Evolutionary conservation across 1,140 invertebrate species (phyloP), one percentile per base, ranked within the genome.

Genomic region (Temnothorax longispinosus): DNA sequence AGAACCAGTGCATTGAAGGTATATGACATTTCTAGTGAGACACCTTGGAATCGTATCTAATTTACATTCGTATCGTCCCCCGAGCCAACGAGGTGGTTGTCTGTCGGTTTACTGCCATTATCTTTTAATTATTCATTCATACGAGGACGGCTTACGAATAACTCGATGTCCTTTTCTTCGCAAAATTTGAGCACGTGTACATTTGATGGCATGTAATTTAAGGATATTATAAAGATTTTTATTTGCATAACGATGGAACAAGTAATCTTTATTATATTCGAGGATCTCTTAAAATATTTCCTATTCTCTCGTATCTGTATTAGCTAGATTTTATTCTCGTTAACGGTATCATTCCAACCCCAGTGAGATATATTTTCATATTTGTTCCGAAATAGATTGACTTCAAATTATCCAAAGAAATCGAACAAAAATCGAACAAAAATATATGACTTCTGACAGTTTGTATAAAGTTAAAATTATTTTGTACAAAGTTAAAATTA

Each of bases 111-210:
- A 35, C 13, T 27, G 2, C 44, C 41, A 50, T 69, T 60, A 85
- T 71, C 67, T 41, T 44, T 41, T 86, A 86, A 89, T 86, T 89
- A 89, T 60, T 44, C 75, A 58, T 86, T 32, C 52, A 27, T 72
- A 58, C 52, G 38, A 15, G 18, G 27, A 71, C 15, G 18, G 15
- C 18, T 75, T 78, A 64, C 32, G 65, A 56, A 35, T 27, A 27
- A 27, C 3, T 38, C 47, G n/a, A 35, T 8, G 52, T 32, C 65
- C 18, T 71, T 58, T 50, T 82, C 78, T 7, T 82, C 7, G 52
- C 38, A 18, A 44, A 72, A 47, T 82, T 72, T 58, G 27, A 72
- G 41, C 78, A 82, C 52, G 65, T 58, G 6, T 72, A 35, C 21
- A n/a, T 81, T 81, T 81, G 38, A 81, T n/a, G 38, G 27, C 27